Percentiles rank a stretch among this genome's conserved stretches.
These are phyloP conservation scores for Drosophila nigromelanica DNA, from an alignment of 1,140 invertebrate genomes.

Conservation along the genomic window DNA sequence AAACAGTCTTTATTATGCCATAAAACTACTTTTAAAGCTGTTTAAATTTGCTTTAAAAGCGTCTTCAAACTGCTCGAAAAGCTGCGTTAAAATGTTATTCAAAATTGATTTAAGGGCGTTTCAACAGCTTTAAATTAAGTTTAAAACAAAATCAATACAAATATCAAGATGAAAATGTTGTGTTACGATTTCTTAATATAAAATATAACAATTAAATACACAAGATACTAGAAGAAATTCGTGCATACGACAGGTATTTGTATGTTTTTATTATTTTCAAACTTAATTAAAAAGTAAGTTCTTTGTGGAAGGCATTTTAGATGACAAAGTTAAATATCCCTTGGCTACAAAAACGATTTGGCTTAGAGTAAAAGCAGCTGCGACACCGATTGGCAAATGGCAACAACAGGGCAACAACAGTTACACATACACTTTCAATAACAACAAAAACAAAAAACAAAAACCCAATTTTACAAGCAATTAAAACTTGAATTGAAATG, in stretches of 20 bases:
- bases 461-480: slow-evolving; percentile 68
- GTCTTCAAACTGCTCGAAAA: too few relatives aligned
- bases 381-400: not conserved
- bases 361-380: slow-evolving; percentile 3
- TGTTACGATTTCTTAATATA: too few relatives aligned
- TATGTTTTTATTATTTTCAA: not conserved
- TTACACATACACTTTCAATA: not conserved
- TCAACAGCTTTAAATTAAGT: too few relatives aligned
- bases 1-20: too few relatives aligned
- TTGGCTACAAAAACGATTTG: not conserved
- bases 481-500: slow-evolving; percentile 76
- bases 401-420: slow-evolving; percentile 26
- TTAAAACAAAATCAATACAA: too few relatives aligned
- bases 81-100: too few relatives aligned
- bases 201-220: not conserved
- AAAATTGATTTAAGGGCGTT: too few relatives aligned
- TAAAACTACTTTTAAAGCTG: too few relatives aligned
- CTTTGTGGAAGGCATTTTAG: slow-evolving; percentile 1
- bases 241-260: not conserved
- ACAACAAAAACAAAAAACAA: slow-evolving; percentile 7
- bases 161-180: too few relatives aligned
- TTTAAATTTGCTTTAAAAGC: too few relatives aligned
- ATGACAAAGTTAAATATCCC: not conserved
- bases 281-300: not conserved
- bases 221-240: not conserved